Base-by-base conservation (phyloP, 2,888 invertebrate genomes). In the Ophion ellenae region DNA sequence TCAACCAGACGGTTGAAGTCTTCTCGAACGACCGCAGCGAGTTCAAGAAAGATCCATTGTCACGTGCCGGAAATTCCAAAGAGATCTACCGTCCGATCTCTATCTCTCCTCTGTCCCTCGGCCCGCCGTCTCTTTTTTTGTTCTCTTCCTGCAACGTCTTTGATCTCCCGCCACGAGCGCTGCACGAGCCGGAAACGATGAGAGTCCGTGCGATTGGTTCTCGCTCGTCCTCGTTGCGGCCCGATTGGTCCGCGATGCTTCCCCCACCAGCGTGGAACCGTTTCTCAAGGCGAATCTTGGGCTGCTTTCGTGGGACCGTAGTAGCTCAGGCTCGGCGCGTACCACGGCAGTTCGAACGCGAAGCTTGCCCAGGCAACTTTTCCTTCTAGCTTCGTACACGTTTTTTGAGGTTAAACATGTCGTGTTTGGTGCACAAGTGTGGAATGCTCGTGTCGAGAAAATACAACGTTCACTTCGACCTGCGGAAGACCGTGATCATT, bases 341-440 rank as follows among this genome's bases (percentile, higher is more conserved):
- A 59, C 66, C 81, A 70, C 71, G 57, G 81, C 89, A 91, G 91
- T 92, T 91, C 86, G 88, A 89, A 90, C 85, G 82, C 66, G 87
- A 84, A 88, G 86, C 87, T 90, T 87, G 90, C 88, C 88, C 89
- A 87, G 89, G 77, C 57, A 78, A 81, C 87, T 87, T n/a, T 67
- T 63, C 45, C 61, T 17, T 69, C 32, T 53, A 61, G 64, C 7
- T 53, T 20, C 45, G 7, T 74, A 59, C 17, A 59, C 17, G 14
- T 59, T 76, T 69, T 69, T 70, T 40, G 36, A 76, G 69, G 59
- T 71, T 86, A 82, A 86, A 88, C 84, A 90, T 91, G 90, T 87
- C 86, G 87, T 45, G 47, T 61, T 45, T 45, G 76, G 87, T 74
- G 77, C 24, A 40, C 20, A 20, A 77, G 73, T 59, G 83, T 83